Base-by-base conservation (phyloP, 2,888 invertebrate species). In the Rapana venosa region DNA sequence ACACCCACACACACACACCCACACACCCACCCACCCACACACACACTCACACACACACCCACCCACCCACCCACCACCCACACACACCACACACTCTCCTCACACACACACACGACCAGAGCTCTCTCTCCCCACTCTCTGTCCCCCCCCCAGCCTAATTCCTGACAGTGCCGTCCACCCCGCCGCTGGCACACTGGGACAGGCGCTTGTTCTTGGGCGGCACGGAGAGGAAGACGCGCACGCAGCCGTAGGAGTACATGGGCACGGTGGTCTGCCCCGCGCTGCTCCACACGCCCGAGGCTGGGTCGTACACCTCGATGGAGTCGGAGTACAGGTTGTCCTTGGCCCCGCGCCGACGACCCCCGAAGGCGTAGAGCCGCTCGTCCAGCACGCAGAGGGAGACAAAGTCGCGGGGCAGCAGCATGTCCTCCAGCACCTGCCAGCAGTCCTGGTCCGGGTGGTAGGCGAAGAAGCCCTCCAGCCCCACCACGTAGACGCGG, bases 241-340 rank as follows among this genome's bases (percentile, higher is more conserved):
- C 94, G 93, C 95, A 95, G 70, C 95, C 95, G 92, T 95, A 95
- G 0, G 94, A 94, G 88, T 95, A 95, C 94, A 95, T 94, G 0
- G 94, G 93, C 13, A 93, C 93, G 8, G 94, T 94, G 86, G 94
- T 93, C 47, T 91, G 93, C 15, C 94, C 94, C 30, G 92, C 92
- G 32, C 92, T 92, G 74, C 92, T 91, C 95, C 95, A 95, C 5
- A 89, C 87, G 83, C 94, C 94, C 22, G 88, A 91, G 56, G 91
- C 91, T 0, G 94, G 94, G 90, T 95, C 94, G 88, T 92, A 95
- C 74, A 92, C 93, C 88, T 95, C 94, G 47, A 95, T 94, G 61
- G 94, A 93, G 88, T 95, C 94, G 6, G 94, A 94, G 91, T 95
- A 94, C 74, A 95, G 90, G 86, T 94, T 94, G 86, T 94, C 94